Base-by-base conservation (phyloP, 1,140 invertebrate genomes). In the Whitmania pigra region DNA sequence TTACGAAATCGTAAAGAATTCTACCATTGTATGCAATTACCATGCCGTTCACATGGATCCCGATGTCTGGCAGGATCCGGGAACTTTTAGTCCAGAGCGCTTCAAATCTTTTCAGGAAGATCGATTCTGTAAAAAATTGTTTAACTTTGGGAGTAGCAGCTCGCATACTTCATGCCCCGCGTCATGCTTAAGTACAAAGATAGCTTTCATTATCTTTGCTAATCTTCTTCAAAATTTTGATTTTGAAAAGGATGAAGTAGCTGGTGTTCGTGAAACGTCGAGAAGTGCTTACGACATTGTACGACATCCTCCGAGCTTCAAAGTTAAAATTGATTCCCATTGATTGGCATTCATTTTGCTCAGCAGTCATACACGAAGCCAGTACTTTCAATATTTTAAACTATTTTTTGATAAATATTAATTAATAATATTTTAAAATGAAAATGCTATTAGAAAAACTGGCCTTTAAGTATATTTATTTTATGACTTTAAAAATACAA, bases 151-250 rank as follows among this genome's bases (percentile, higher is more conserved):
- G 0, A 63, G 22, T 15, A 31, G 29, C 22, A 18, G 29, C 22
- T 22, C 11, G 6, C 11, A 63, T 31, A 25, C 22, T 20, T 25
- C 22, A 63, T 63, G 57, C 15, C 57, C 57, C 2, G 57, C 29
- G 6, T 63, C 57, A 7, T 22, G 29, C 18, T 25, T 63, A 63
- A 63, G 57, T 63, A 25, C 29, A 7, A 63, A 63, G 29, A 63
- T 31, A 31, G 57, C 22, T 31, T 63, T 63, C 18, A 31, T 63
- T 22, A 31, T 63, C 29, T 4, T 63, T 63, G 57, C 57, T 25
- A 63, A 63, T 63, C 29, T 63, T 25, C 57, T 63, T 25, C 57
- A 63, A 63, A 63, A 63, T 13, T 63, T 63, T 63, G 57, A 63
- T 20, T 63, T 63, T 63, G 57, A 31, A 17, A 31, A 63, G 43